Evolutionary conservation across 2,797 vertebrate species (phyloP).

Genomic region (Cynodonichthys magdalenae): DNA sequence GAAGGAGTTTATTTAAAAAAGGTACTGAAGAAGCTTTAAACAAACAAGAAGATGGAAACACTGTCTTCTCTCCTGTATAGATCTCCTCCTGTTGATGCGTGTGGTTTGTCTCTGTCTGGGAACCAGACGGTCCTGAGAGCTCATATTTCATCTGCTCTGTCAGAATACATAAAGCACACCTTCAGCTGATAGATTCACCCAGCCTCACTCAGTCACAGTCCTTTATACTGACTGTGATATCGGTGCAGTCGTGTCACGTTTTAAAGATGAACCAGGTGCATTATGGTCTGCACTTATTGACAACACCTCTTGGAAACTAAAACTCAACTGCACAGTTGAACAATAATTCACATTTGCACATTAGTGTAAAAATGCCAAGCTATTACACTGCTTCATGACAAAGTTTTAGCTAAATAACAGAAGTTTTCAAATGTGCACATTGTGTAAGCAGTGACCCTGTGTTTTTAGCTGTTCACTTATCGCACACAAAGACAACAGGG

Average conservation of each 20-base stretch:
- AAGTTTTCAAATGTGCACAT: no score
- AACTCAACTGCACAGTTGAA: neutral
- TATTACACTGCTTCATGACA: no score
- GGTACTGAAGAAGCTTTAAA: no score
- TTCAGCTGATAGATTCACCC: neutral
- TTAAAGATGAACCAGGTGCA: neutral
- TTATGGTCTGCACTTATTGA: neutral
- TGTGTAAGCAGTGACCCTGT: no score
- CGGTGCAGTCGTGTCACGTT: no score
- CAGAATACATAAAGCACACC: neutral
- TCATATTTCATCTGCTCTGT: conserved; percentile 15
- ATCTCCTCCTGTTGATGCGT: conserved; percentile 3
- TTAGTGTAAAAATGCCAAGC: no score
- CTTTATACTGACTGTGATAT: no score
- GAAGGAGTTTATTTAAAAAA: no score
- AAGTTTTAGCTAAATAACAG: no score
- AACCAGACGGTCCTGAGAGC: conserved; percentile 5
- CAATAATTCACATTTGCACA: no score
- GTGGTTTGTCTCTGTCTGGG: neutral
- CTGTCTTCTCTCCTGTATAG: neutral
- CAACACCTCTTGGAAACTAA: neutral
- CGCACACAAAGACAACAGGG: no score
- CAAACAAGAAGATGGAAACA: neutral
- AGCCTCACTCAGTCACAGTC: neutral
- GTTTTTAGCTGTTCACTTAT: no score